Percentiles rank a stretch among this genome's conserved stretches.
Conservation (phyloP, 37 sponge, comb jelly and placozoan species). For the Haliclona indistincta region DNA sequence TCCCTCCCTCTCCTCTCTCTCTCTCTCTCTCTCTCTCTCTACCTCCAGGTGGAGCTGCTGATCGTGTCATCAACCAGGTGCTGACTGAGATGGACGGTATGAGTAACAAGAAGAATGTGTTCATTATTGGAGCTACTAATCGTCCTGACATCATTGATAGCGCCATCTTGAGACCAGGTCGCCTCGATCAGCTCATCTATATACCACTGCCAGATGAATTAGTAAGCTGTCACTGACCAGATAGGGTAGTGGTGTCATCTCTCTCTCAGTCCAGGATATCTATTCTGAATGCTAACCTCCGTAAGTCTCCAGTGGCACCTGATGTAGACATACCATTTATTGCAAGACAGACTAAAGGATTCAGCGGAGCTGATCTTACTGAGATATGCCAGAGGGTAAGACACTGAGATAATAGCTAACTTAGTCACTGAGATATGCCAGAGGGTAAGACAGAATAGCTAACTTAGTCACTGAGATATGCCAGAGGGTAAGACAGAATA, state of each 20-base stretch:
- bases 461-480: no score
- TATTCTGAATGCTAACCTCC: constrained; percentile 85
- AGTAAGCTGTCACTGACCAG: constrained; percentile 30
- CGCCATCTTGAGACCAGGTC: constrained; percentile 96
- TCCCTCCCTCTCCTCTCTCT: background rate
- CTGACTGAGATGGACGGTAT: constrained; percentile 99
- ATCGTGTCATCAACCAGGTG: constrained; percentile 99
- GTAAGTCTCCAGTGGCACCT: constrained; percentile 92
- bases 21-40: background rate
- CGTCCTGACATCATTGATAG: constrained; percentile 98
- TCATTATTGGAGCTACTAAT: constrained; percentile 99
- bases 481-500: no score
- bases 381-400: constrained; percentile 98
- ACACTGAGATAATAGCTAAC: no score
- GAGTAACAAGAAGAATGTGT: constrained; percentile 98
- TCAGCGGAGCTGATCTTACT: constrained; percentile 98
- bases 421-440: no score
- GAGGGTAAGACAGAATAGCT: no score
- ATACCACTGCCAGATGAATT: constrained; percentile 97
- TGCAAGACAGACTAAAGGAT: constrained; percentile 89
- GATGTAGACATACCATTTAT: constrained; percentile 89
- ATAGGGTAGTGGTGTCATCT: background rate
- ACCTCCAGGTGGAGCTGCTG: constrained; percentile 93
- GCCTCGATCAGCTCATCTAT: constrained; percentile 99
- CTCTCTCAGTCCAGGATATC: constrained; percentile 70